phyloP scores from a whole-genome alignment of 2,888 invertebrate genomes.

The Panorpa germanica region DNA sequence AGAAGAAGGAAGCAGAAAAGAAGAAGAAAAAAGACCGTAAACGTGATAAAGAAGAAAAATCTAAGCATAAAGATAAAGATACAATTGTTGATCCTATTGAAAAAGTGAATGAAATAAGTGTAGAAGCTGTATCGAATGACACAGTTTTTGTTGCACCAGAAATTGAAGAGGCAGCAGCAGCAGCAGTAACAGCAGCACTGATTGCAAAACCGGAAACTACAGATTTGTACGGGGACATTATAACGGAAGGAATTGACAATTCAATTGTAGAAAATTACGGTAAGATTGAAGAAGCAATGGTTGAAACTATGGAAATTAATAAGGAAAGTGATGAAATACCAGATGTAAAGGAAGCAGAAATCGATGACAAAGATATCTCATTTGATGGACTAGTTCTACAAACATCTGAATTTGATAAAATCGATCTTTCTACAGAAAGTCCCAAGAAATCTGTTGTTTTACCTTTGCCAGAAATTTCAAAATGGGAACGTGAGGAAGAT shows the following conservation, averaged over 20 bases:
- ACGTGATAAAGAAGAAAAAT: slow-evolving; percentile 12
- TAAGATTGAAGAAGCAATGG: slow-evolving; percentile 22
- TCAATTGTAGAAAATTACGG: slow-evolving; percentile 35
- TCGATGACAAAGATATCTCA: slow-evolving; percentile 29
- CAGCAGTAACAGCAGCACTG: too few relatives aligned
- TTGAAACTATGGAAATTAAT: slow-evolving; percentile 15
- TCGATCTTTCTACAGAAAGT: slow-evolving; percentile 21
- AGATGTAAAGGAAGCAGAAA: slow-evolving; percentile 21
- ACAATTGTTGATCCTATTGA: slow-evolving; percentile 18
- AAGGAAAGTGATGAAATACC: slow-evolving; percentile 18
- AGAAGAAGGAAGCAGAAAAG: slow-evolving; percentile 30
- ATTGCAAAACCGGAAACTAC: too few relatives aligned
- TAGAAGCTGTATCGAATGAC: slow-evolving; percentile 9
- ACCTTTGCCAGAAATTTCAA: slow-evolving; percentile 61
- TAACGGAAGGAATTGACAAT: slow-evolving; percentile 32
- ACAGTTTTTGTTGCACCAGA: slow-evolving; percentile 4
- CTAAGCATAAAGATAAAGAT: slow-evolving; percentile 16
- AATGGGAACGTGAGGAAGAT: slow-evolving; percentile 73
- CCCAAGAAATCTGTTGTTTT: slow-evolving; percentile 43
- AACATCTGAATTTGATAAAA: slow-evolving; percentile 32
- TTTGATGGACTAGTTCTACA: slow-evolving; percentile 38
- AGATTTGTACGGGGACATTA: slow-evolving; percentile 34
- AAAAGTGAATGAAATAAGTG: slow-evolving; percentile 15
- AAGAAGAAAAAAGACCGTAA: slow-evolving; percentile 13
- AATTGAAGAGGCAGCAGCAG: too few relatives aligned